A percentile compares a stretch with the other conserved stretches of the same genome.
Conservation (phyloP, 2,888 invertebrate species). For the Diarsia dahlii region DNA sequence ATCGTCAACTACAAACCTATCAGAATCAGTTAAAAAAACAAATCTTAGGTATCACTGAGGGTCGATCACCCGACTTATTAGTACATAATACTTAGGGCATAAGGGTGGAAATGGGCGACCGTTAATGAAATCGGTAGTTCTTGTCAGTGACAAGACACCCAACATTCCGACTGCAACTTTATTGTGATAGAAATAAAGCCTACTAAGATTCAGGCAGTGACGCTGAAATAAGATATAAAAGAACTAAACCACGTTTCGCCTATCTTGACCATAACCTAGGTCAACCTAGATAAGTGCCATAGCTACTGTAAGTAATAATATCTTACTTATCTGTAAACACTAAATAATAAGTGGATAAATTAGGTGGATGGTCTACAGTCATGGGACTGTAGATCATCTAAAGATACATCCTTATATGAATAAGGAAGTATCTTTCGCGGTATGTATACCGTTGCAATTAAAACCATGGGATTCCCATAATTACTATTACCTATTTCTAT, state of each 20-base stretch:
- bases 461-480: not conserved
- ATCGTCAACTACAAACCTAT: not conserved
- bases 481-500: not conserved
- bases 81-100: no score
- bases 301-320: not conserved
- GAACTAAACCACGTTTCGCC: not conserved
- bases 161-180: not conserved
- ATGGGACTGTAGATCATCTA: no score
- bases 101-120: no score
- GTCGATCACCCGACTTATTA: no score
- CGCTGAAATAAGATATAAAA: not conserved
- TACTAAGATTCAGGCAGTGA: not conserved
- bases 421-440: no score
- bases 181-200: not conserved
- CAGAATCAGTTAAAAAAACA: not conserved
- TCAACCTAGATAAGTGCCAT: not conserved
- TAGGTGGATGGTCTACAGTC: no score
- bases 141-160: not conserved
- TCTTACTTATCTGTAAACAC: not conserved
- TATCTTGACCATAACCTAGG: not conserved
- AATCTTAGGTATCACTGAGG: not conserved
- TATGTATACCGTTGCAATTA: not conserved
- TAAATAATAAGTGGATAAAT: no score
- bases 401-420: no score
- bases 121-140: no score